Base-by-base conservation (phyloP, 1,140 invertebrate genomes). In the Coptotermes formosanus region DNA sequence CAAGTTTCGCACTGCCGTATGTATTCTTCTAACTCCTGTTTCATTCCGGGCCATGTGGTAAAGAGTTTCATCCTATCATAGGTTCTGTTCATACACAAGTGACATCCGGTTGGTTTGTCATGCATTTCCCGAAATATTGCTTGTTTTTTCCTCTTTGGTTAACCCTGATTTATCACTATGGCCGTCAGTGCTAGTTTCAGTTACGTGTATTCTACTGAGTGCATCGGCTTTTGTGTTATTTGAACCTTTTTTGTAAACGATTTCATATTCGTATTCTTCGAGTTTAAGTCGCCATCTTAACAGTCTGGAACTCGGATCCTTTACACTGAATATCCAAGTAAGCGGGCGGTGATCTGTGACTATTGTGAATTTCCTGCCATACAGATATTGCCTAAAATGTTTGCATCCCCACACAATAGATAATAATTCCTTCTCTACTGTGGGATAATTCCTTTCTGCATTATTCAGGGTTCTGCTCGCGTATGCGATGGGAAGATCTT, bases 261-360 rank as follows among this genome's bases (percentile, higher is more conserved):
- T 89, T 84, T 91, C 88, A 87, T 90, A 91, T 30, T 91, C 87
- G 88, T 90, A 93, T 86, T 92, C 91, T 88, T 92, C 91, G 45
- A 94, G 86, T 87, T 90, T 89, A 16, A 93, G 52, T 84, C 90
- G 86, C 93, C 93, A 94, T 32, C 92, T 87, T 7, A 91, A 89
- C 32, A 94, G 87, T 88, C 91, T 88, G 59, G 90, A 89, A n/a
- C 89, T 90, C 11, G 91, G 90, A 82, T 92, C 90, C 88, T 91
- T 93, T 0, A 90, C 88, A 23, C 89, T 90, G 55, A 90, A 89
- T 38, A 94, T 87, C 90, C 91, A 93, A 75, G 87, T 89, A 44
- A 93, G 88, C 2, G 91, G 91, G 87, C 90, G 90, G 85, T 93
- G 92, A 86, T 94, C 93, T 0, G 92, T 93, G 44, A 90, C 87